Evolutionary conservation across 2,113 vertebrate species (phyloP).

Genomic region (Limnothrissa miodon): DNA sequence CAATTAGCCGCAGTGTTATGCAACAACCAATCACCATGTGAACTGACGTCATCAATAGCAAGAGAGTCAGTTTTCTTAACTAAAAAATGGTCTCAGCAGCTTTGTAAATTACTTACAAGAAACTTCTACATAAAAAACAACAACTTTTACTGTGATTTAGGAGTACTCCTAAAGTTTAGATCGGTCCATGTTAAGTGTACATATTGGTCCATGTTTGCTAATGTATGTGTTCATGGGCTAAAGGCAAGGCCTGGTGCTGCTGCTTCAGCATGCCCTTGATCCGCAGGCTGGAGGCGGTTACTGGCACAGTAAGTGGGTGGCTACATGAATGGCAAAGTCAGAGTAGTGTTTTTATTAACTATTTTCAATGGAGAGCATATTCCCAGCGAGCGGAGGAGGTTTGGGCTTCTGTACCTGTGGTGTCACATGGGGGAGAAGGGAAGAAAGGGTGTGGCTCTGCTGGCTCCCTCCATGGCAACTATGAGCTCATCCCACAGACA

Average conservation of each 20-base stretch:
- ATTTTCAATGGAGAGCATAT: background rate
- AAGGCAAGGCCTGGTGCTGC: background rate
- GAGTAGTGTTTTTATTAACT: background rate
- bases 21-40: too few relatives aligned
- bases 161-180: too few relatives aligned
- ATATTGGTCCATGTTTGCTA: too few relatives aligned
- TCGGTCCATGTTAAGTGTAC: too few relatives aligned
- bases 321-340: background rate
- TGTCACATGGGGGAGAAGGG: background rate
- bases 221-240: background rate
- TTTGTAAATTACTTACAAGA: too few relatives aligned
- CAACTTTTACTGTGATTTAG: too few relatives aligned
- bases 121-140: too few relatives aligned
- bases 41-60: too few relatives aligned
- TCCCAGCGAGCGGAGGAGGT: background rate
- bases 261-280: background rate
- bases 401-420: background rate
- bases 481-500: slow-evolving; percentile 43
- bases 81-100: too few relatives aligned
- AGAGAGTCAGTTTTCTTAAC: too few relatives aligned
- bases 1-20: too few relatives aligned
- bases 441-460: background rate
- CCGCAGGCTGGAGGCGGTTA: background rate
- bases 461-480: slow-evolving; percentile 25
- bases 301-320: background rate